phyloP scores from a whole-genome alignment of 2,797 vertebrate species.

The Thalassophryne amazonica region DNA sequence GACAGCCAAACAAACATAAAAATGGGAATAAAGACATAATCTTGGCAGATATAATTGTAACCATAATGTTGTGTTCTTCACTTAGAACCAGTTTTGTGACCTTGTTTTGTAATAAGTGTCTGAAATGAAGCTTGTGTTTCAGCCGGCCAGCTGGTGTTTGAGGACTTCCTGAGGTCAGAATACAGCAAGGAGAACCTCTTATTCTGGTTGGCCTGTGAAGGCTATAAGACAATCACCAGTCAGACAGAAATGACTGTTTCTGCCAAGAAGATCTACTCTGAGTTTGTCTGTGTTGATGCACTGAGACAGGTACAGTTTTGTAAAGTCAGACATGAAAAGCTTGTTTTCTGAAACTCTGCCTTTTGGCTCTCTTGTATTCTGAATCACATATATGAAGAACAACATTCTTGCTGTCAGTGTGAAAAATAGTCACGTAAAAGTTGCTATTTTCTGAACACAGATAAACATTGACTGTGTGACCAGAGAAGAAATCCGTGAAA shows the following conservation, averaged over 20 bases:
- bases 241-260: conserved; percentile 65
- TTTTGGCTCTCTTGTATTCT: conserved; percentile 6
- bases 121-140: conserved; percentile 19
- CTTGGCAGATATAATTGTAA: too few species aligned
- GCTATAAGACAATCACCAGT: conserved; percentile 81
- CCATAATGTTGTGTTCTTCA: too few species aligned
- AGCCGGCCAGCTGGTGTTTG: conserved; percentile 83
- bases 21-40: too few species aligned
- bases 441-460: conserved; percentile 66
- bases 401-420: too few species aligned
- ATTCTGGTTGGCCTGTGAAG: conserved; percentile 86
- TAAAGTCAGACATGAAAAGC: not conserved
- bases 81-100: too few species aligned
- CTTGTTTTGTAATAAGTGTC: not conserved
- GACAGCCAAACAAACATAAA: too few species aligned
- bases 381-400: not conserved
- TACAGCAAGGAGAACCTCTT: conserved; percentile 89
- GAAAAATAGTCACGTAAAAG: conserved; percentile 42
- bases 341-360: conserved; percentile 2
- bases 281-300: conserved; percentile 83
- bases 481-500: conserved; percentile 78
- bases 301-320: conserved; percentile 77
- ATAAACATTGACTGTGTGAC: conserved; percentile 89
- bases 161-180: conserved; percentile 82
- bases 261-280: conserved; percentile 81